Conservation (phyloP, 2,888 invertebrate genomes). For the Salpingus planirostris region DNA sequence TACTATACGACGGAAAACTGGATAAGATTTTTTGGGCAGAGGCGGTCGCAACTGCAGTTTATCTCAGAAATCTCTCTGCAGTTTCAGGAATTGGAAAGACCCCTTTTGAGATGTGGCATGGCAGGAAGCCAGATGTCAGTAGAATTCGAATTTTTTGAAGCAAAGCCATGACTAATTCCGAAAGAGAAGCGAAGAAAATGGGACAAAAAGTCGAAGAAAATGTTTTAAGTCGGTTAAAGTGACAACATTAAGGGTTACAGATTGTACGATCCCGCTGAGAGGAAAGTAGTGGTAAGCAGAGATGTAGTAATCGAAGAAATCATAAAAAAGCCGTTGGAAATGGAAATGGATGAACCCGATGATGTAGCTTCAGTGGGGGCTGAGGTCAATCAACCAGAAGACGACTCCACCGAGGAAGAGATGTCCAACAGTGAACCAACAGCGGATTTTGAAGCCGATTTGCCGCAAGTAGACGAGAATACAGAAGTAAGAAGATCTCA, state of each 20-base stretch:
- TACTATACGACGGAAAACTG: neutral
- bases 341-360: neutral
- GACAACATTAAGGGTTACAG: slow-evolving; percentile 17
- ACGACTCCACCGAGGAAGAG: neutral
- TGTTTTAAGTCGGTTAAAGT: slow-evolving; percentile 29
- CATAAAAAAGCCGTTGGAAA: neutral
- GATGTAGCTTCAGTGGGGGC: neutral
- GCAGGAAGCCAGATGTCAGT: slow-evolving; percentile 23
- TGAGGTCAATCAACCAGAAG: neutral
- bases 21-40: slow-evolving; percentile 6
- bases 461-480: neutral
- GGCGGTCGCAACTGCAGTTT: slow-evolving; percentile 8
- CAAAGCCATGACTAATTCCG: slow-evolving; percentile 25
- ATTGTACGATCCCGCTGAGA: slow-evolving; percentile 2
- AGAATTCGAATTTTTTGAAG: slow-evolving; percentile 32
- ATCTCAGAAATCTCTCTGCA: slow-evolving; percentile 5
- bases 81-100: slow-evolving; percentile 4
- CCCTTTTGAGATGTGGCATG: slow-evolving; percentile 3
- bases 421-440: neutral
- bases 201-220: slow-evolving; percentile 25
- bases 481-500: neutral
- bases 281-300: slow-evolving; percentile 2
- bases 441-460: neutral
- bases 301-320: slow-evolving; percentile 3
- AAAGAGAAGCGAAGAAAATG: slow-evolving; percentile 26